Conservation (phyloP, 35 echinoderm and acorn worm species). For the Hemicentrotus pulcherrimus region DNA sequence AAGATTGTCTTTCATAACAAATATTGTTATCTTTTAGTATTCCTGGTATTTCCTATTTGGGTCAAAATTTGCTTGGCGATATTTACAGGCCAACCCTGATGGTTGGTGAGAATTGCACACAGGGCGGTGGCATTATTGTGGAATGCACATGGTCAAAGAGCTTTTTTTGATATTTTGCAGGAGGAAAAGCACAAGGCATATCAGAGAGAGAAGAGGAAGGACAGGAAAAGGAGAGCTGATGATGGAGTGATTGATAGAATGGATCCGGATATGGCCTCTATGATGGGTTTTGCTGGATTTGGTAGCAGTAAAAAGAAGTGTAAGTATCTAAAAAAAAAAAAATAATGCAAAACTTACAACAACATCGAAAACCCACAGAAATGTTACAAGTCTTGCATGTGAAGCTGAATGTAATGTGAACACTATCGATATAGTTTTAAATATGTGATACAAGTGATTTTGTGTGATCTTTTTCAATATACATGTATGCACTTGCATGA, state of each 20-base stretch:
- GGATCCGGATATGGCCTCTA: conserved; percentile 92
- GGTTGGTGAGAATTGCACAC: not conserved
- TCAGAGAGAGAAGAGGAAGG: conserved; percentile 90
- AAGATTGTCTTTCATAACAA: no score
- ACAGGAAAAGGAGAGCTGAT: conserved; percentile 89
- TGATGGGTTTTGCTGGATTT: conserved; percentile 99
- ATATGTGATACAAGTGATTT: no score
- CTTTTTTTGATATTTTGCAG: conserved; percentile 56
- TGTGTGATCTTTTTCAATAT: no score
- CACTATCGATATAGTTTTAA: no score
- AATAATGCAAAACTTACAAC: no score
- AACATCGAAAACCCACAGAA: no score
- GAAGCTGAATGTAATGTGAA: no score
- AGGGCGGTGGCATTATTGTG: not conserved
- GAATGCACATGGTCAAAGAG: not conserved
- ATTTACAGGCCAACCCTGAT: not conserved
- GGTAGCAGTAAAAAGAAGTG: conserved; percentile 82
- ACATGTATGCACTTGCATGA: no score
- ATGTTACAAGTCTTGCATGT: no score
- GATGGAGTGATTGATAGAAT: conserved; percentile 67
- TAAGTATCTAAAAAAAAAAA: not conserved
- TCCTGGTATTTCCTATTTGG: no score
- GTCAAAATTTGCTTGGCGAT: no score
- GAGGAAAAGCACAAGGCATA: conserved; percentile 99
- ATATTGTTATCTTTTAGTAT: no score